Conservation (phyloP, 2,888 invertebrate genomes). For the Nephrotoma flavescens region DNA sequence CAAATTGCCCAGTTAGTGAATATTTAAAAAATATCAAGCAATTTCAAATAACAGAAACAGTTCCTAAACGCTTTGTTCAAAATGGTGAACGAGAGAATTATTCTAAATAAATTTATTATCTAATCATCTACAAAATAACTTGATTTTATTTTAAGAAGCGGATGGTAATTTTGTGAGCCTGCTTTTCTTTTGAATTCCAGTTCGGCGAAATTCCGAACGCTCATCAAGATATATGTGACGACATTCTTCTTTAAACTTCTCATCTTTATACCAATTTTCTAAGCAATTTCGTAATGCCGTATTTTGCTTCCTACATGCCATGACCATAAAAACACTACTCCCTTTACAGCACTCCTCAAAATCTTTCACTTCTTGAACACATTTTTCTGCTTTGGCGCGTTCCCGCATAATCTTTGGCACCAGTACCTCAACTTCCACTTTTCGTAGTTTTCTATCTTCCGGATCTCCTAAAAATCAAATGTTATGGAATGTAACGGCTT, state of each 20-base stretch:
- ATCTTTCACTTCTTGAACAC: constrained; percentile 52
- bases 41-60: constrained; percentile 46
- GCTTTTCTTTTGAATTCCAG: constrained; percentile 52
- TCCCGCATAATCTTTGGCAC: constrained; percentile 83
- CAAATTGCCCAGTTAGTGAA: constrained; percentile 25
- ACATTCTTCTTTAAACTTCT: constrained; percentile 56
- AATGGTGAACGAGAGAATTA: constrained; percentile 24
- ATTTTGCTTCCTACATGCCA: constrained; percentile 62
- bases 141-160: not conserved
- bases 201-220: constrained; percentile 64
- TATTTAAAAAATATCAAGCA: constrained; percentile 37
- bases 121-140: not conserved
- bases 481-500: not conserved
- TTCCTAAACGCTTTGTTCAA: constrained; percentile 47
- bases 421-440: constrained; percentile 75
- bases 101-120: constrained; percentile 11
- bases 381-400: constrained; percentile 64
- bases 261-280: constrained; percentile 59
- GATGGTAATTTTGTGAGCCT: constrained; percentile 9
- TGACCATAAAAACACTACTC: constrained; percentile 50
- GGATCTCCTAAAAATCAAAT: constrained; percentile 58
- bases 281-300: constrained; percentile 53
- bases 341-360: constrained; percentile 61
- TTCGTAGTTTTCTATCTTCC: constrained; percentile 63
- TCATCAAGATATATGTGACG: constrained; percentile 67